Evolutionary conservation across 2,113 vertebrate species (phyloP), one percentile per base, ranked within the genome.

Genomic region (Chamaea fasciata): DNA sequence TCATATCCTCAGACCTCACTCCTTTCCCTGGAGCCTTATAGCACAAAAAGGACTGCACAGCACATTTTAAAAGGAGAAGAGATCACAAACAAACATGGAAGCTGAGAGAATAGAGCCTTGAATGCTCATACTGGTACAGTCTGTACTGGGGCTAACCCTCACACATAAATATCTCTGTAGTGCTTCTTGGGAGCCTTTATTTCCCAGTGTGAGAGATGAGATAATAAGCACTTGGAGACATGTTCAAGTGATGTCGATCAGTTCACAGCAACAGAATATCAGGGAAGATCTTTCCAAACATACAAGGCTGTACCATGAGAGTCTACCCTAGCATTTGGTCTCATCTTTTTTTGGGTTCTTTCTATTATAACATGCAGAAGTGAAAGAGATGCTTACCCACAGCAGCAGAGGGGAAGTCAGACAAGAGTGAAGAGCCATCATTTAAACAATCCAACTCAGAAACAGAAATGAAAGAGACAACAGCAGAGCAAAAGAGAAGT

Each of bases 391-490:
- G 44, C 64, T 90, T 67, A 78, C 68, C 64, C 92, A 87, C 37
- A 90, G 77, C 37, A 95, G 62, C 53, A 87, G 92, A 92, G 77
- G 50, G 83, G 92, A 97, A 95, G 73, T 76, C 3, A 6, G 41
- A 74, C 41, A 80, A 57, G 37, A 94, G 46, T 46, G 28, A 95
- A 89, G 83, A 93, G 52, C 53, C 65, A 73, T 68, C 28, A 81
- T 65, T 87, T 86, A 82, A 76, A 90, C 23, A 78, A 35, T 55
- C 23, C 90, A 65, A 44, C 16, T 11, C 49, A 92, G 88, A 95
- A 93, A 91, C 7, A 93, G 77, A 97, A 94, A 96, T 39, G 68
- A 96, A 95, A 95, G 84, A 85, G 46, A 77, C 22, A 81, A 65
- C 13, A 90, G 35, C 90, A 88, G 59, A 65, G 63, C 64, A 89